Percentiles rank a stretch among this genome's conserved stretches.
Conservation (phyloP, 2,797 vertebrate species). For the Hemitrygon akajei region DNA sequence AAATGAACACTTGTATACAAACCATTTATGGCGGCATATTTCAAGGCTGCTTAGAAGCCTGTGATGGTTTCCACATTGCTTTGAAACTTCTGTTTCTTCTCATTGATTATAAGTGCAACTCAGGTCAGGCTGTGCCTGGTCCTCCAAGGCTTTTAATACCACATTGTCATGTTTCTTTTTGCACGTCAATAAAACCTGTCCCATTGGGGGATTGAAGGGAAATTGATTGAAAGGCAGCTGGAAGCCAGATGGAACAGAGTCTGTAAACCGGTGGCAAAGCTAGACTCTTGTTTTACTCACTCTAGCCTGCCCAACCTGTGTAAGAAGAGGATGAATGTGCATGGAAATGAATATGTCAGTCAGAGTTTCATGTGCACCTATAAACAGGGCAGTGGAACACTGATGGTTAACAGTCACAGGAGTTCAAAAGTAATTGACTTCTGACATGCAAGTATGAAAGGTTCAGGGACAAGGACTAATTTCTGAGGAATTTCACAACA, state of each 20-base stretch:
- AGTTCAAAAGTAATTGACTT: background rate
- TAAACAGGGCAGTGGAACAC: background rate
- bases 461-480: background rate
- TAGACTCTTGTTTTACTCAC: conserved; percentile 14
- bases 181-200: conserved; percentile 34
- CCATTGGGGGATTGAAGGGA: conserved; percentile 28
- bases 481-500: conserved; percentile 33
- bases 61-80: conserved; percentile 32
- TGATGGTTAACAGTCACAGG: conserved; percentile 4
- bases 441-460: conserved; percentile 25
- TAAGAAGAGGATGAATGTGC: conserved; percentile 7
- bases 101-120: background rate
- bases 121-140: conserved; percentile 29
- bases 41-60: background rate
- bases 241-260: conserved; percentile 18
- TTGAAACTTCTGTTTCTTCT: conserved; percentile 21
- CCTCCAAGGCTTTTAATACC: conserved; percentile 30
- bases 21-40: background rate
- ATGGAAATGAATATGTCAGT: conserved; percentile 17
- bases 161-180: conserved; percentile 34
- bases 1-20: background rate
- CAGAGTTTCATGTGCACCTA: background rate
- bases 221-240: conserved; percentile 34
- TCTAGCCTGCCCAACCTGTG: background rate
- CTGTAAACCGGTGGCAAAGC: conserved; percentile 23